phyloP scores from a whole-genome alignment of 2,797 vertebrate genomes.

The Etheostoma perlongum region DNA sequence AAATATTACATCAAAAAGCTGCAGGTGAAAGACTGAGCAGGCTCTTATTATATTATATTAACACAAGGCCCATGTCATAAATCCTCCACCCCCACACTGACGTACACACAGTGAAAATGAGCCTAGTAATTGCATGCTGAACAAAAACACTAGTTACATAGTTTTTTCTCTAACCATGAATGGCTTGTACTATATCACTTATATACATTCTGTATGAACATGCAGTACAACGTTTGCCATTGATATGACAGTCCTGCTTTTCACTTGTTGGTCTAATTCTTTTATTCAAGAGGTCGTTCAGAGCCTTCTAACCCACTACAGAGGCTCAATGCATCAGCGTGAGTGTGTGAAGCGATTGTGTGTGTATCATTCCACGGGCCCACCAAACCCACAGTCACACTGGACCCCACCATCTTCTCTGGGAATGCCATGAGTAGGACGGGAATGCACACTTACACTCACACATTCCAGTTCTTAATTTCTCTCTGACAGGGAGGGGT shows the following conservation, averaged over 20 bases:
- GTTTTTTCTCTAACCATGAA: slow-evolving; percentile 25
- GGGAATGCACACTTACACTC: slow-evolving; percentile 80
- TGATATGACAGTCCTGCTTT: slow-evolving; percentile 36
- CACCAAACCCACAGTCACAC: slow-evolving; percentile 34
- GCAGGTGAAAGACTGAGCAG: slow-evolving; percentile 6
- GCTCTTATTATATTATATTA: background rate
- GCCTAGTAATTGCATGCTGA: background rate
- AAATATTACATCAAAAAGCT: background rate
- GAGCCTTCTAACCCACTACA: slow-evolving; percentile 48
- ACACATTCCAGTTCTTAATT: slow-evolving; percentile 74
- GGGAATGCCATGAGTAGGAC: slow-evolving; percentile 80
- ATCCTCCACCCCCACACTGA: slow-evolving; percentile 8
- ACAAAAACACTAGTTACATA: slow-evolving; percentile 30
- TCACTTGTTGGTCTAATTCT: slow-evolving; percentile 57
- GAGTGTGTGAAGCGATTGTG: slow-evolving; percentile 18
- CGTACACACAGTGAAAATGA: slow-evolving; percentile 19
- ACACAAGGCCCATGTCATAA: slow-evolving; percentile 1
- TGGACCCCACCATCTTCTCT: slow-evolving; percentile 52
- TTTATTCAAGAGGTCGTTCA: slow-evolving; percentile 61
- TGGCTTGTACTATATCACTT: slow-evolving; percentile 33
- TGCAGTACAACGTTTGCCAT: slow-evolving; percentile 25
- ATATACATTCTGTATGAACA: slow-evolving; percentile 18
- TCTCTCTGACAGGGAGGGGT: slow-evolving; percentile 33
- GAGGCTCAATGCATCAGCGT: slow-evolving; percentile 26
- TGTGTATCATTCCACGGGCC: slow-evolving; percentile 43